Base-by-base conservation (phyloP, 1,140 invertebrate genomes). In the Brachionus plicatilis region DNA sequence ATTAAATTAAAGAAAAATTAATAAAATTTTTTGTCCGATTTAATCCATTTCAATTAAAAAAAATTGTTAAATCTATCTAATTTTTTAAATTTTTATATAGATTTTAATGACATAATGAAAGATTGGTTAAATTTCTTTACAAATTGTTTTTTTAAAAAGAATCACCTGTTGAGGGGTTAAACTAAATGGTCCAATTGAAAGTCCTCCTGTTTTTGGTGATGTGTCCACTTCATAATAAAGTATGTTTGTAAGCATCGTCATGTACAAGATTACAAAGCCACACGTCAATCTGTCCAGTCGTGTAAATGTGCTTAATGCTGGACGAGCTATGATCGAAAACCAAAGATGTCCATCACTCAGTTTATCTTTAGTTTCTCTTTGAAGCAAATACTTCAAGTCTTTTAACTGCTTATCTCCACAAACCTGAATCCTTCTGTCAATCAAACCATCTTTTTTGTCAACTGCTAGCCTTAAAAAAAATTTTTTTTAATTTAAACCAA, bases 391-490 rank as follows among this genome's bases (percentile, higher is more conserved):
- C 9, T 53, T 70, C 14, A 84, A 5, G 27, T 84, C 65, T 43
- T 17, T 84, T 12, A 37, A 14, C 33, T 84, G 65, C 29, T 50
- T 45, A 4, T 84, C 82, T 11, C 66, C 66, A 8, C 27, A 47
- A 72, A 56, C 65, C n/a, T 33, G 41, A 20, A 90, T 86, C 76
- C 88, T 89, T 70, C 89, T 80, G 79, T 90, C 89, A n/a, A 90
- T 89, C 82, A 88, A 88, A 5, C 88, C 89, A 86, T 90, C 89
- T 47, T 88, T 87, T 84, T 89, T 88, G 50, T 90, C 88, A 8
- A 89, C 89, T 27, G 89, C 89, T 45, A 90, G 86, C 89, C 80
- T 72, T 24, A 17, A 41, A 68, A 89, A n/a, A 83, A 45, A 2
- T 43, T 29, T 3, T 29, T 29, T 7, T 29, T 68, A 24, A 24